Evolutionary conservation across 2,797 vertebrate species (phyloP), one percentile per base, ranked within the genome.

Genomic region (Dermochelys coriacea): DNA sequence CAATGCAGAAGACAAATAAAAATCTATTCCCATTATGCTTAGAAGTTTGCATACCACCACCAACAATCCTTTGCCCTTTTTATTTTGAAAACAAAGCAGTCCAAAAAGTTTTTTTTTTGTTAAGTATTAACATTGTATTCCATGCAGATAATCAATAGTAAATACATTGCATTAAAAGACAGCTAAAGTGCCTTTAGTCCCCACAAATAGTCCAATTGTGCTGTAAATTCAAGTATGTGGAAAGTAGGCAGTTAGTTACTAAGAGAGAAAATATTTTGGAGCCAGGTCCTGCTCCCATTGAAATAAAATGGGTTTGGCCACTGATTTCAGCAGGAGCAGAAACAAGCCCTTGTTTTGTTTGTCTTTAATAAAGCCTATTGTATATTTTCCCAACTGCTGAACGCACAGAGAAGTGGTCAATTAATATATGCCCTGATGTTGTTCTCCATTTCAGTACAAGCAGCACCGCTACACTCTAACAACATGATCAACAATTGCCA

Each of bases 31-130:
- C 84, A 21, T 18, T 21, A 10, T 6, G 50, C 12, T 79, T 49
- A 3, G 21, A 82, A 68, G 59, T 45, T 82, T 86, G 57, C 31
- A 15, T 37, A 49, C 85, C 25, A 50, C 1, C 31, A 59, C 45
- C 83, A 41, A 21, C 45, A 55, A 89, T 61, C 68, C 57, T 97
- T 94, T 79, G 80, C 45, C 12, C 41, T 92, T 92, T 88, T 94
- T 92, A 90, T 96, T 96, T 71, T 54, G 92, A 55, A 92, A 75
- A 94, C 51, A 81, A 91, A 93, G 89, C 91, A 91, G 59, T 84
- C 61, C 37, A 61, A 93, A 91, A 97, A 93, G 83, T 45, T 3
- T 31, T 75, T 31, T 75, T 84, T 86, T 74, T 45, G 83, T 97
- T 96, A 89, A 93, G 77, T 88, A 47, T 59, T 64, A 96, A 96